Conservation (phyloP, 2,113 vertebrate genomes). For the Corythoichthys haematopterus region DNA sequence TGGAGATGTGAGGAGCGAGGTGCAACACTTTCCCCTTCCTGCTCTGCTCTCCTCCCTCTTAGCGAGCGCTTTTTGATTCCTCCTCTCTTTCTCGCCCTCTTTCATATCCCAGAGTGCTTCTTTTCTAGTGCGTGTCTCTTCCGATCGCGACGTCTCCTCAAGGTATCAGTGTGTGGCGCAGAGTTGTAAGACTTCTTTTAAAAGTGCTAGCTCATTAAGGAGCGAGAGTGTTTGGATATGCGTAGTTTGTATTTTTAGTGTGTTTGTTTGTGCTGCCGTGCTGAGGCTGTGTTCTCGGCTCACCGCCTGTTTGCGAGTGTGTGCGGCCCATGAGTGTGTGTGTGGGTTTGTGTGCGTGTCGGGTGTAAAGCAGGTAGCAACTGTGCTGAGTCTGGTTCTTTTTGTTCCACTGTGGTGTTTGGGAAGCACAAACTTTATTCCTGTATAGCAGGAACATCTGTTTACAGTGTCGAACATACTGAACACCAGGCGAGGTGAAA, state of each 20-base stretch:
- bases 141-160: slow-evolving; percentile 72
- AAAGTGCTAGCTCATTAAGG: slow-evolving; percentile 78
- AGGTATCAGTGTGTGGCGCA: slow-evolving; percentile 73
- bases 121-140: slow-evolving; percentile 66
- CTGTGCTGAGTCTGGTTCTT: slow-evolving; percentile 71
- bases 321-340: slow-evolving; percentile 27
- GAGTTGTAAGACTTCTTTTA: slow-evolving; percentile 72
- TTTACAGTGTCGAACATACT: slow-evolving; percentile 64
- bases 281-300: slow-evolving; percentile 67
- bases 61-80: slow-evolving; percentile 73
- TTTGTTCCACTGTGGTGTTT: slow-evolving; percentile 65
- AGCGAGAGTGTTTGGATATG: slow-evolving; percentile 77
- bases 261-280: slow-evolving; percentile 76
- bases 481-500: slow-evolving; percentile 53
- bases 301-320: slow-evolving; percentile 40
- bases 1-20: slow-evolving; percentile 72
- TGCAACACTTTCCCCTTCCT: slow-evolving; percentile 69
- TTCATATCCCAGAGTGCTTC: slow-evolving; percentile 70
- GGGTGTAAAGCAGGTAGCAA: slow-evolving; percentile 63
- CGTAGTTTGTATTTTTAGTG: slow-evolving; percentile 79
- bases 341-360: slow-evolving; percentile 30
- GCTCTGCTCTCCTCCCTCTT: slow-evolving; percentile 71
- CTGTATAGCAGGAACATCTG: slow-evolving; percentile 65
- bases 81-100: slow-evolving; percentile 62
- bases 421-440: slow-evolving; percentile 68